Conservation (phyloP, 1,140 invertebrate genomes). For the Eupeodes corollae region DNA sequence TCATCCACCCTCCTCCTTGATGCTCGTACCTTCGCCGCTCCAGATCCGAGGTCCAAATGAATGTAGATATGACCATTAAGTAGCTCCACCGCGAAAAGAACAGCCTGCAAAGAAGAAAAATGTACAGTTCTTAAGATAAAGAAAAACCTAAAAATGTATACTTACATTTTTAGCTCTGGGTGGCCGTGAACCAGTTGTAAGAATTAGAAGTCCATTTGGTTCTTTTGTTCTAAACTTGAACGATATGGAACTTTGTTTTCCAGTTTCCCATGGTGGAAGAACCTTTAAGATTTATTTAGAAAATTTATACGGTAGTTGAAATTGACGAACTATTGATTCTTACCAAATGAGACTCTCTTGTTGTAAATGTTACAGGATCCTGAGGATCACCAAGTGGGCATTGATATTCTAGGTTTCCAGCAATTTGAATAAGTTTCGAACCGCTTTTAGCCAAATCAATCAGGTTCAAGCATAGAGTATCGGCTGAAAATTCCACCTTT, state of each 20-base stretch:
- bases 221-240: slow-evolving; percentile 92
- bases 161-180: slow-evolving; percentile 47
- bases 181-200: slow-evolving; percentile 72
- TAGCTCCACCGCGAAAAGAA: slow-evolving; percentile 89
- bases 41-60: slow-evolving; percentile 85
- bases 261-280: slow-evolving; percentile 76
- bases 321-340: slow-evolving; percentile 28
- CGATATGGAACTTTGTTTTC: slow-evolving; percentile 73
- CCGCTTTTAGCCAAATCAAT: slow-evolving; percentile 77
- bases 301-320: no score
- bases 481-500: slow-evolving; percentile 84
- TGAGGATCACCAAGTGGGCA: slow-evolving; percentile 76
- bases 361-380: slow-evolving; percentile 85
- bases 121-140: neutral
- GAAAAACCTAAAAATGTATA: no score
- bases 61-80: slow-evolving; percentile 87
- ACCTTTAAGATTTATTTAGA: slow-evolving; percentile 59
- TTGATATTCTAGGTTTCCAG: slow-evolving; percentile 77
- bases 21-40: slow-evolving; percentile 70
- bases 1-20: slow-evolving; percentile 77
- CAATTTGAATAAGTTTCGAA: slow-evolving; percentile 74
- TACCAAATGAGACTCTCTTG: slow-evolving; percentile 77
- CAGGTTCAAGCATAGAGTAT: slow-evolving; percentile 75
- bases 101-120: slow-evolving; percentile 45
- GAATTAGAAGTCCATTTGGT: slow-evolving; percentile 84